Percentiles rank a stretch among this genome's conserved stretches.
Evolutionary conservation across 92 coral and sea anemone species (phyloP).

Genomic region (Epizoanthus illoricatus): DNA sequence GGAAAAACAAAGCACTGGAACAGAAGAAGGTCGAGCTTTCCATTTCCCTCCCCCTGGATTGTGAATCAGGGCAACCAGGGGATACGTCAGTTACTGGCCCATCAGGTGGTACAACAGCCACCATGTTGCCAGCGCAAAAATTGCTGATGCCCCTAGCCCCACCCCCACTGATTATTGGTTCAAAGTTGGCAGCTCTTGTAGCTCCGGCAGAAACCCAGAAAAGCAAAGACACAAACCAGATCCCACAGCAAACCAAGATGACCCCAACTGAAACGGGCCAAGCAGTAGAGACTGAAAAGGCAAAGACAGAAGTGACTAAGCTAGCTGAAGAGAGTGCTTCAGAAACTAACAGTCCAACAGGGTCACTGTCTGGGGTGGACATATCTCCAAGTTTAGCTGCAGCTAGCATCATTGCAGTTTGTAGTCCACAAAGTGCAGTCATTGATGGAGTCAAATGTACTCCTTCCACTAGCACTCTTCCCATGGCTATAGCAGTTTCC

Average conservation of each 20-base stretch:
- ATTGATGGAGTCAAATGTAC: constrained; percentile 13
- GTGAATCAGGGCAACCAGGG: neutral
- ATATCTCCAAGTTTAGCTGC: constrained; percentile 43
- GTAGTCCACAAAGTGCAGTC: constrained; percentile 33
- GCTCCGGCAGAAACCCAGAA: constrained; percentile 26
- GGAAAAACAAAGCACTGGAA: constrained; percentile 19
- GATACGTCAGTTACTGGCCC: neutral
- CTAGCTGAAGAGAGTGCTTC: constrained; percentile 12
- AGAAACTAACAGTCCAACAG: constrained; percentile 21
- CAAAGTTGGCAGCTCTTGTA: constrained; percentile 33
- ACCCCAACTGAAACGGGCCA: constrained; percentile 3
- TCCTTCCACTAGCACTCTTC: neutral
- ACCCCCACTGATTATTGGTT: constrained; percentile 33
- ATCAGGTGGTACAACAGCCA: neutral
- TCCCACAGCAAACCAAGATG: constrained; percentile 8
- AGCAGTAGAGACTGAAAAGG: neutral
- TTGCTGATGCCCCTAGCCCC: constrained; percentile 29
- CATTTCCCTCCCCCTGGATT: constrained; percentile 18
- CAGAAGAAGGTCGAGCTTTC: constrained; percentile 32
- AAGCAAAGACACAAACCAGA: neutral
- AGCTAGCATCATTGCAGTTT: constrained; percentile 41
- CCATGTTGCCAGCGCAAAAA: constrained; percentile 23
- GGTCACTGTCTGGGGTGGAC: constrained; percentile 33
- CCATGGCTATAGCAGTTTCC: constrained; percentile 9
- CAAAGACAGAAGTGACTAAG: constrained; percentile 10